Conservation (phyloP, 2,888 invertebrate species). For the Rutpela maculata region DNA sequence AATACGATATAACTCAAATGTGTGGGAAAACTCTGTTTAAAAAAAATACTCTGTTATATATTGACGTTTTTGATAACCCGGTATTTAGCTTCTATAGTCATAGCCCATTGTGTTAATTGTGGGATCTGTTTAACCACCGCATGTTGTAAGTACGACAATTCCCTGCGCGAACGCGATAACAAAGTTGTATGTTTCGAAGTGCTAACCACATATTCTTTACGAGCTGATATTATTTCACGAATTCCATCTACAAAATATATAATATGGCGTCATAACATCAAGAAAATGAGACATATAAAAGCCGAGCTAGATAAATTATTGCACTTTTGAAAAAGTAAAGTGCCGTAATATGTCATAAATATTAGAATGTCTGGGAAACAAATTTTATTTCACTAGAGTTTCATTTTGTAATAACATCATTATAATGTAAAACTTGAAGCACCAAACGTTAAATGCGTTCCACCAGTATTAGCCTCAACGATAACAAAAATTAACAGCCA, state of each 20-base stretch:
- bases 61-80: too few species aligned
- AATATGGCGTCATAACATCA: constrained; percentile 56
- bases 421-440: constrained; percentile 43
- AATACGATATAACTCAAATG: too few species aligned
- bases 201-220: constrained; percentile 27
- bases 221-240: constrained; percentile 25
- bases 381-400: constrained; percentile 50
- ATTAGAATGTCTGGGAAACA: constrained; percentile 52
- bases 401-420: constrained; percentile 47
- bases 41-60: too few species aligned
- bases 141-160: not conserved
- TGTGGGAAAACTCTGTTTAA: too few species aligned
- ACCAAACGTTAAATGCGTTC: constrained; percentile 48
- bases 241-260: constrained; percentile 36
- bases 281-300: constrained; percentile 71
- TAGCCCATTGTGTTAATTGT: not conserved
- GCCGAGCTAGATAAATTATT: constrained; percentile 71
- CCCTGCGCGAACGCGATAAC: constrained; percentile 10
- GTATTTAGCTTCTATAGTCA: not conserved
- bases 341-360: constrained; percentile 61
- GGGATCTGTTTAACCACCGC: not conserved
- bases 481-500: constrained; percentile 65
- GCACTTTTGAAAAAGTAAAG: constrained; percentile 68
- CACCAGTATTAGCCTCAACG: constrained; percentile 51
- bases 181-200: constrained; percentile 2